phyloP scores from a whole-genome alignment of 2,113 vertebrate species.

The Limnothrissa miodon region DNA sequence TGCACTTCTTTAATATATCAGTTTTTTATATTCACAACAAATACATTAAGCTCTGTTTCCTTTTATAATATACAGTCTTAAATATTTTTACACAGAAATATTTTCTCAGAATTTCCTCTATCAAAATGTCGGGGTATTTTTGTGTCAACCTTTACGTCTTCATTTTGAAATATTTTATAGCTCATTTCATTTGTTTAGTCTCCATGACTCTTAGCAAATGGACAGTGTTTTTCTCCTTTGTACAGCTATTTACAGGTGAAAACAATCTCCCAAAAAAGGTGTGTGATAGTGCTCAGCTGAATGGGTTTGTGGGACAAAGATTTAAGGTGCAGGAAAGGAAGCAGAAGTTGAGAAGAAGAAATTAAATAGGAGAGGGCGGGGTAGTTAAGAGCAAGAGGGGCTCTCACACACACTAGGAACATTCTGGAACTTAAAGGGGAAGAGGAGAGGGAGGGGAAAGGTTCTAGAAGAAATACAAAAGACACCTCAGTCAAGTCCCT shows the following conservation, averaged over 20 bases:
- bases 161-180: constrained; percentile 70
- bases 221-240: constrained; percentile 87
- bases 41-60: constrained; percentile 95
- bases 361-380: constrained; percentile 33
- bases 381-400: not conserved
- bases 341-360: constrained; percentile 55
- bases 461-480: constrained; percentile 39
- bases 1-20: constrained; percentile 99
- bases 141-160: constrained; percentile 57
- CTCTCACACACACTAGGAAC: not conserved
- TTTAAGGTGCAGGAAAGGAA: constrained; percentile 72
- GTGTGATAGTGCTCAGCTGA: constrained; percentile 67
- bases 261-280: constrained; percentile 55
- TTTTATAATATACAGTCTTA: constrained; percentile 95
- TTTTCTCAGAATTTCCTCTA: constrained; percentile 84
- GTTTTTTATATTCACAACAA: constrained; percentile 99
- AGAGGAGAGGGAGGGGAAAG: not conserved
- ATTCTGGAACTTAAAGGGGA: not conserved
- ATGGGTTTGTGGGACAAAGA: constrained; percentile 53
- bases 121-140: constrained; percentile 71
- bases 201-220: constrained; percentile 95
- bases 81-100: constrained; percentile 97
- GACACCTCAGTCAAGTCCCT: constrained; percentile 35
- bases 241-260: constrained; percentile 97
- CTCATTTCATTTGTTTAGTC: constrained; percentile 74